These are phyloP conservation scores for Drosophila suzukii DNA, from an alignment of 1,140 invertebrate species.

Conservation along the genomic window DNA sequence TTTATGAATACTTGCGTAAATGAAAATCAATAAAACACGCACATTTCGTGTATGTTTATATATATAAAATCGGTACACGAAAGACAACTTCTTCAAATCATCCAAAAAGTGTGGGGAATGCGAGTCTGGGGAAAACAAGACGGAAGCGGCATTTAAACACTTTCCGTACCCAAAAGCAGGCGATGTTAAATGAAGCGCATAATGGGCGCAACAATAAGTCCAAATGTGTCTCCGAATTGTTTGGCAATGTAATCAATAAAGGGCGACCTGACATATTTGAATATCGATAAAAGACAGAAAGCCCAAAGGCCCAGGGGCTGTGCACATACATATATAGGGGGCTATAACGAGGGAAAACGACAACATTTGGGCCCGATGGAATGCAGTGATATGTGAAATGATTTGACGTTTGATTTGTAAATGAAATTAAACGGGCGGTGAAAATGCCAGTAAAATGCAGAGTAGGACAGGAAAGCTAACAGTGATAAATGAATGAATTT, in stretches of 20 bases:
- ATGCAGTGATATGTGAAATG: conserved; percentile 77
- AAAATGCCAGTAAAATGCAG: conserved; percentile 3
- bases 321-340: not conserved
- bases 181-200: conserved; percentile 73
- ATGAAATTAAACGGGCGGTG: conserved; percentile 69
- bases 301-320: conserved; percentile 4
- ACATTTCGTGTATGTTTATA: conserved; percentile 7
- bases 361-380: conserved; percentile 49
- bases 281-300: conserved; percentile 39
- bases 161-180: conserved; percentile 51
- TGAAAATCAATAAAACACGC: conserved; percentile 76
- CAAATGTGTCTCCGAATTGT: conserved; percentile 61
- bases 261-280: conserved; percentile 33
- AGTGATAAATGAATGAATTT: conserved; percentile 31
- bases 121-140: conserved; percentile 26
- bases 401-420: conserved; percentile 76
- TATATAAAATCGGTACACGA: conserved; percentile 44
- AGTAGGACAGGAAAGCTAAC: not conserved
- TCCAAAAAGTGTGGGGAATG: not conserved
- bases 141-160: conserved; percentile 72
- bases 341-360: conserved; percentile 7
- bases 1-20: conserved; percentile 64
- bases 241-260: conserved; percentile 71
- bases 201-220: conserved; percentile 67
- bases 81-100: conserved; percentile 28